These are phyloP conservation scores for Trichogramma dendrolimi DNA, from an alignment of 2,888 invertebrate genomes.

Conservation along the genomic window DNA sequence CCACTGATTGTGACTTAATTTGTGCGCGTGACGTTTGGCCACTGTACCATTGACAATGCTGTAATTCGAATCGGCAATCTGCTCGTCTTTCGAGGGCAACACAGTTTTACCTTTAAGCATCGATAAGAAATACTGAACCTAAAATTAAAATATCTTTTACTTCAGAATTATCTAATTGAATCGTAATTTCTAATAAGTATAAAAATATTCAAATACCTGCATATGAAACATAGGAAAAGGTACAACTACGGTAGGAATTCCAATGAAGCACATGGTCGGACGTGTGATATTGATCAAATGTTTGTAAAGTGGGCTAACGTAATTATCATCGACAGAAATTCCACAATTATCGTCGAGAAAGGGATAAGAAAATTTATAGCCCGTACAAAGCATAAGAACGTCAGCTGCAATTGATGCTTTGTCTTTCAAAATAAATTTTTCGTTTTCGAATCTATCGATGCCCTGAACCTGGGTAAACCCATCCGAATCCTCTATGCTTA, in stretches of 20 bases:
- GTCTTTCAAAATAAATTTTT: slow-evolving; percentile 56
- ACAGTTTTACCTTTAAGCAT: slow-evolving; percentile 58
- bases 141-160: slow-evolving; percentile 27
- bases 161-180: not conserved
- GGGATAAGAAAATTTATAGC: slow-evolving; percentile 68
- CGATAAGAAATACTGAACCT: slow-evolving; percentile 64
- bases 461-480: slow-evolving; percentile 2
- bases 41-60: slow-evolving; percentile 47
- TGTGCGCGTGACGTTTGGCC: slow-evolving; percentile 50
- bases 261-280: slow-evolving; percentile 74
- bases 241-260: slow-evolving; percentile 65
- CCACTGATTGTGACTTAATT: slow-evolving; percentile 51
- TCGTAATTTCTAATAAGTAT: not conserved
- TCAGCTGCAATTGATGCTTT: slow-evolving; percentile 61
- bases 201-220: slow-evolving; percentile 56
- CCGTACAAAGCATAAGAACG: slow-evolving; percentile 69
- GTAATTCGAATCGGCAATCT: slow-evolving; percentile 59
- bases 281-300: slow-evolving; percentile 71
- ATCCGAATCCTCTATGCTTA: not conserved
- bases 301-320: slow-evolving; percentile 69
- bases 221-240: slow-evolving; percentile 68
- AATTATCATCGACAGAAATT: slow-evolving; percentile 56
- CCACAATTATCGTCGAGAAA: slow-evolving; percentile 65
- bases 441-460: slow-evolving; percentile 12
- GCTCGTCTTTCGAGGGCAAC: slow-evolving; percentile 62